These are phyloP conservation scores for Scopus umbretta DNA, from an alignment of 2,113 vertebrate genomes.

Conservation along the genomic window DNA sequence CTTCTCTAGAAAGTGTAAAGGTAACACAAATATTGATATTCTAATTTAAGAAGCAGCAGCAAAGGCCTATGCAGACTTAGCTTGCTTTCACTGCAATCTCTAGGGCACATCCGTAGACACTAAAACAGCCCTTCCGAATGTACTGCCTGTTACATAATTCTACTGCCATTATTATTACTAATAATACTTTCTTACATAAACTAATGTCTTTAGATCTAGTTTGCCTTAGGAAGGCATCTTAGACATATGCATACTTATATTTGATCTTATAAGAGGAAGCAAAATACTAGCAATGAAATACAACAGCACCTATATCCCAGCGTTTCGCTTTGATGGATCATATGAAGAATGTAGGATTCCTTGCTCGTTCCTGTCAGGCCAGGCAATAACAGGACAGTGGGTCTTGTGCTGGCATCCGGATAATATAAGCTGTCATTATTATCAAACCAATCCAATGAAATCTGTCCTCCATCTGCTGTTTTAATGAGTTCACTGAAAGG, in stretches of 20 bases:
- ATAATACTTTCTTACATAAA: neutral
- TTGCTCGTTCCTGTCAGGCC: conserved; percentile 96
- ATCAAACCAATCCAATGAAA: conserved; percentile 98
- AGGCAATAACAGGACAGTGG: conserved; percentile 89
- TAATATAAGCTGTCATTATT: conserved; percentile 82
- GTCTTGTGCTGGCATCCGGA: conserved; percentile 80
- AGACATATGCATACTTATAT: neutral
- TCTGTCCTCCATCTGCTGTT: conserved; percentile 97
- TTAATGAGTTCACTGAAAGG: conserved; percentile 92
- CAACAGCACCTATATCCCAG: conserved; percentile 90
- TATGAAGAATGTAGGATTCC: conserved; percentile 98
- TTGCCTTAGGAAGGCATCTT: neutral
- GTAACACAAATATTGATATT: neutral
- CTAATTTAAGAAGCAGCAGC: neutral
- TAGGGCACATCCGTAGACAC: neutral
- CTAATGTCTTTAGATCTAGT: neutral
- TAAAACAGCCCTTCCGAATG: neutral
- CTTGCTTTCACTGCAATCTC: neutral
- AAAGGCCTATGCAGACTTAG: neutral
- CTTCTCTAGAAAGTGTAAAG: neutral
- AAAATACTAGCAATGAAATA: neutral
- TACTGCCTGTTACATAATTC: neutral
- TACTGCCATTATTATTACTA: neutral
- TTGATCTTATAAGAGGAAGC: neutral
- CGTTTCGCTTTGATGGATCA: conserved; percentile 91